Evolutionary conservation across 1,140 invertebrate genomes (phyloP).

Genomic region (Ostrea denselamellosa): DNA sequence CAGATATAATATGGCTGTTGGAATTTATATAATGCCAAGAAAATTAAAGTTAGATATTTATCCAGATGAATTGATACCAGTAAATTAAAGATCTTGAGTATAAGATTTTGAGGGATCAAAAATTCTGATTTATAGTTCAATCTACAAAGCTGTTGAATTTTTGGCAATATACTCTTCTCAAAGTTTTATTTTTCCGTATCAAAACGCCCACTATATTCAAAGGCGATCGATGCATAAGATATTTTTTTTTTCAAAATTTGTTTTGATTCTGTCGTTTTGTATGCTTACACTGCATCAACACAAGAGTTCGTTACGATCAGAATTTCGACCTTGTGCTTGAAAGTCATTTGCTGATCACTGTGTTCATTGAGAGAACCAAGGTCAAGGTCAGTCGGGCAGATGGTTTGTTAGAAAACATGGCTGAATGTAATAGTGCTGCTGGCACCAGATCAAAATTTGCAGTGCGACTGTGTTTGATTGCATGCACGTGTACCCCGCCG

Average conservation of each 20-base stretch:
- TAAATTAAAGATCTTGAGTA: background rate
- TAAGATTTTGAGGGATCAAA: background rate
- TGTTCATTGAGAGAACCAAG: background rate
- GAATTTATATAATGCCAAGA: constrained; percentile 20
- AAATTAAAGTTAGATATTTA: constrained; percentile 15
- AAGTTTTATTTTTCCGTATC: background rate
- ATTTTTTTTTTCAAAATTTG: background rate
- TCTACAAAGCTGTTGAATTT: background rate
- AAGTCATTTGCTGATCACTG: background rate
- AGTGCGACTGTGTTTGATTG: constrained; percentile 12
- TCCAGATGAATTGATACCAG: background rate
- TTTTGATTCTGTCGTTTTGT: background rate
- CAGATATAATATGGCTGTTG: constrained; percentile 14
- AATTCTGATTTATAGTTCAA: background rate
- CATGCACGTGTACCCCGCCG: background rate
- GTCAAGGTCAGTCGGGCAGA: constrained; percentile 6
- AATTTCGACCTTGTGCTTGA: background rate
- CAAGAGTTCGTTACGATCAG: background rate
- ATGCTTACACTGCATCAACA: background rate
- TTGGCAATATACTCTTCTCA: background rate
- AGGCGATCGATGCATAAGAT: background rate
- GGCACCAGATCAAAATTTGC: background rate
- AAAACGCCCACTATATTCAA: background rate
- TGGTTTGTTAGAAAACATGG: background rate
- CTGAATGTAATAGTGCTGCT: background rate